phyloP scores from a whole-genome alignment of 2,888 invertebrate genomes.

The Maniola hyperantus region DNA sequence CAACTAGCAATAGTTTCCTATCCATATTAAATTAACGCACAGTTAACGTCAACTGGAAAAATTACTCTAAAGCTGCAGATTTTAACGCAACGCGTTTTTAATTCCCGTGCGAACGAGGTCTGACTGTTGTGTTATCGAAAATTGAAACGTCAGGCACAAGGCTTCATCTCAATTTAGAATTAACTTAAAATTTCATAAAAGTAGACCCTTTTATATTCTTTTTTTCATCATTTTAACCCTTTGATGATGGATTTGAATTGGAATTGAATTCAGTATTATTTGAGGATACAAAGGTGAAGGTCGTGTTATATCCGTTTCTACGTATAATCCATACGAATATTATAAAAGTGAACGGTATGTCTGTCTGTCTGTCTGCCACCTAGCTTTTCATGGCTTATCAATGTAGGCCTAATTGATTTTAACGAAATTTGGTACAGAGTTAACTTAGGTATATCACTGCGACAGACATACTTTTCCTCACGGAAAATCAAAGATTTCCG shows the following conservation, averaged over 20 bases:
- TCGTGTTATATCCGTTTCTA: neutral
- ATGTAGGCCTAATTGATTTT: too few species aligned
- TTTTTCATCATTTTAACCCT: conserved; percentile 10
- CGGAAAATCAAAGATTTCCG: too few species aligned
- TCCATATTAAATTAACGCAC: too few species aligned
- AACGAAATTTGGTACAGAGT: too few species aligned
- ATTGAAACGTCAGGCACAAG: conserved; percentile 35
- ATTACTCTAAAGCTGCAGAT: neutral
- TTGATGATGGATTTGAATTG: neutral
- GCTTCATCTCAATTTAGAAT: conserved; percentile 28
- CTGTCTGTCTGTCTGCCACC: too few species aligned
- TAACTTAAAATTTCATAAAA: conserved; percentile 17
- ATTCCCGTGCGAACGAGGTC: neutral
- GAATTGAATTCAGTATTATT: neutral
- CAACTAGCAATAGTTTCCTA: too few species aligned
- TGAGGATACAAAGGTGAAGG: neutral
- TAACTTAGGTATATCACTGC: too few species aligned
- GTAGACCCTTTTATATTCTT: neutral
- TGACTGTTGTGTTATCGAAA: conserved; percentile 20
- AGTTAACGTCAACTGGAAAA: neutral
- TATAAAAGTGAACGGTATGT: too few species aligned
- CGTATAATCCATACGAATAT: too few species aligned
- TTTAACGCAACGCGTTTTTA: neutral
- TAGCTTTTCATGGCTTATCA: too few species aligned
- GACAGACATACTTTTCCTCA: too few species aligned